A percentile compares a stretch with the other conserved stretches of the same genome.
phyloP scores from a whole-genome alignment of 1,140 invertebrate species.

The Notospermus geniculatus region DNA sequence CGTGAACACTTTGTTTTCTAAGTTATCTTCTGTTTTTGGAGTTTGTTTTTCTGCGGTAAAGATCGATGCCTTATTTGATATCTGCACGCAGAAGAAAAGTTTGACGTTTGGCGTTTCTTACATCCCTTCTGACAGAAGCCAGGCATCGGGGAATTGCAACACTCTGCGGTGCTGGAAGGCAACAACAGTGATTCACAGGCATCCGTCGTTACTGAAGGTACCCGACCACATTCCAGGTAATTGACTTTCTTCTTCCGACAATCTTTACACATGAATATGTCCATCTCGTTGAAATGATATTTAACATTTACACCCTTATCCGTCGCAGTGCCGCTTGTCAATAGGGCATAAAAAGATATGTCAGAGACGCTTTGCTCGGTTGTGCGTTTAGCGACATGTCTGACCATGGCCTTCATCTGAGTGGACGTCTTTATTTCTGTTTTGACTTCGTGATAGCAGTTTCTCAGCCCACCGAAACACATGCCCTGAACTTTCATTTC shows the following conservation, averaged over 20 bases:
- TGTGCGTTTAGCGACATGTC: neutral
- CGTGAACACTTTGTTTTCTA: too few relatives aligned
- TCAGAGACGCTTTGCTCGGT: neutral
- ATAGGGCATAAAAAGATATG: neutral
- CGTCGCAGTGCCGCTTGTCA: neutral
- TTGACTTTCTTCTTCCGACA: neutral
- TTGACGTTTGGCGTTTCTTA: neutral
- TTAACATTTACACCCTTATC: neutral
- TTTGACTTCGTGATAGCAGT: neutral
- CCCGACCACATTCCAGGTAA: neutral
- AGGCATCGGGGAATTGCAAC: too few relatives aligned
- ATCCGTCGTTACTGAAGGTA: too few relatives aligned
- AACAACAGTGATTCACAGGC: too few relatives aligned
- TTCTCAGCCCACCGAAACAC: neutral
- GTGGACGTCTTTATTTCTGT: neutral
- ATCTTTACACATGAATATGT: conserved; percentile 1
- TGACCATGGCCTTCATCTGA: neutral
- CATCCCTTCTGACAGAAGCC: neutral
- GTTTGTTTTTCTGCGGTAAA: too few relatives aligned
- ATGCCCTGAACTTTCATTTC: neutral
- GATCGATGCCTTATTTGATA: neutral
- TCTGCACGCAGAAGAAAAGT: neutral
- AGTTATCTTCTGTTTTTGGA: too few relatives aligned
- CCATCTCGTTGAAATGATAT: conserved; percentile 3
- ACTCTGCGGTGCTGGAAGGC: too few relatives aligned